Base-by-base conservation (phyloP, 2,888 invertebrate species). In the Lagria hirta region DNA sequence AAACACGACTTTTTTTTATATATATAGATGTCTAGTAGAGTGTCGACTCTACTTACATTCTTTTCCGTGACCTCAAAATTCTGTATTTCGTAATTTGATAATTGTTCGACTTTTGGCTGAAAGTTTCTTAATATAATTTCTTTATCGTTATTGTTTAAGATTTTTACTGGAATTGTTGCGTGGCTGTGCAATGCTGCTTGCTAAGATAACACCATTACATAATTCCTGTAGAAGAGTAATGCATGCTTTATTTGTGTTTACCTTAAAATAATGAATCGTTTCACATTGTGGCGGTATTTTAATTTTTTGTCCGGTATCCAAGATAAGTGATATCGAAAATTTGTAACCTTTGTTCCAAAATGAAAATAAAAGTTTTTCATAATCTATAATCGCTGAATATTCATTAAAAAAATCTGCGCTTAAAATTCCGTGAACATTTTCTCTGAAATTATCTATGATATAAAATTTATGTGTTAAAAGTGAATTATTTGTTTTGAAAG, bases 51-150 rank as follows among this genome's bases (percentile, higher is more conserved):
- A 6, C 48, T 13, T 3, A 50, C n/a, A n/a, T n/a, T n/a, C n/a
- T n/a, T n/a, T n/a, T n/a, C 41, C 8, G 49, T 29, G 14, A 20
- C 14, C 5, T 8, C 5, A 14, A 12, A 4, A 7, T 36, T 17
- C 6, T 36, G 26, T 13, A 43, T 21, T 14, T 40, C 10, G 11
- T 36, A n/a, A n/a, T n/a, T n/a, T 4, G 12, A 2, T 34, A 42
- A 37, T 8, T 30, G 18, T 18, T 43, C 24, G 4, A 43, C 16
- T 28, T 12, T 49, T 27, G 49, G 46, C 18, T 35, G 34, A 34
- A 47, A 53, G 43, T 49, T 48, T 34, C 36, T 54, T 1, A 52
- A n/a, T n/a, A n/a, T n/a, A n/a, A n/a, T n/a, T n/a, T n/a, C n/a
- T n/a, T n/a, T 17, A 8, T 37, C 43, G 12, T 20, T 12, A 3